A percentile compares a stretch with the other conserved stretches of the same genome.
Evolutionary conservation across 2,888 invertebrate species (phyloP).

Genomic region (Eupithecia tripunctaria): DNA sequence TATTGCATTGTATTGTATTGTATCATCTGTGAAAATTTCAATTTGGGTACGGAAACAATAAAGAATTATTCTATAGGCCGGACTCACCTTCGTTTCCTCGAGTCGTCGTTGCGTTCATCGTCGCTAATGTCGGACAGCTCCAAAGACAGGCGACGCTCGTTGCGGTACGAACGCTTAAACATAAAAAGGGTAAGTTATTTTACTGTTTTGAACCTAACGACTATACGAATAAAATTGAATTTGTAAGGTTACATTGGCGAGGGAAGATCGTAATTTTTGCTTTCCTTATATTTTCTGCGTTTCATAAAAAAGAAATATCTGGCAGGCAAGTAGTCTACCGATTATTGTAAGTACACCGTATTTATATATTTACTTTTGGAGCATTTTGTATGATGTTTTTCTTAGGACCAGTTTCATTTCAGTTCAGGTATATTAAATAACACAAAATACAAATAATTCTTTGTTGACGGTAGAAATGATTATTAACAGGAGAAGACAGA

Average conservation of each 20-base stretch:
- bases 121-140: conserved; percentile 77
- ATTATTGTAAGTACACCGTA: not conserved
- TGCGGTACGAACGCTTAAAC: conserved; percentile 54
- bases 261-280: not conserved
- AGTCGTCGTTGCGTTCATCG: conserved; percentile 53
- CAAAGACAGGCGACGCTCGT: conserved; percentile 57
- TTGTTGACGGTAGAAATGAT: not conserved
- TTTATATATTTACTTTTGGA: not conserved
- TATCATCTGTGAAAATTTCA: too few relatives aligned
- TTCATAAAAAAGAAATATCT: not conserved
- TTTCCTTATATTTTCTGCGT: not conserved
- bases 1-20: too few relatives aligned
- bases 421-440: not conserved
- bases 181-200: not conserved
- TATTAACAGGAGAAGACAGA: not conserved
- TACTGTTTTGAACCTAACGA: not conserved
- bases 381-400: not conserved
- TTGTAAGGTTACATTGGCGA: not conserved
- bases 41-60: too few relatives aligned
- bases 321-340: not conserved
- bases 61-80: not conserved
- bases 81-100: conserved; percentile 23
- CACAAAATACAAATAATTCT: too few relatives aligned
- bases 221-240: not conserved
- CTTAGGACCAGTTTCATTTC: too few relatives aligned